phyloP scores from a whole-genome alignment of 2,113 vertebrate species.

The Dipodomys ordii region DNA sequence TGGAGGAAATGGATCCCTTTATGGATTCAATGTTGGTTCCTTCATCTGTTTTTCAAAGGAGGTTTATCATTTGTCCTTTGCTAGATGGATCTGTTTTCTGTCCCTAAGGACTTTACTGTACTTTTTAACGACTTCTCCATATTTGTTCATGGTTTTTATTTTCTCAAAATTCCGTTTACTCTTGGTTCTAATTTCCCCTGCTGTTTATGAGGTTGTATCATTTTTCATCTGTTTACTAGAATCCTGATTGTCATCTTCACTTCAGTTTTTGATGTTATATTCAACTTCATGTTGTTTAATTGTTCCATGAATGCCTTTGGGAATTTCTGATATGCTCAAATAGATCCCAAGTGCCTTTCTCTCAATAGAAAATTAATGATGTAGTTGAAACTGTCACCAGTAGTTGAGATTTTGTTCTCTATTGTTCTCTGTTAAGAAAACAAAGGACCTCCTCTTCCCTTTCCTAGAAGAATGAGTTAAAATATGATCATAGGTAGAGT shows the following conservation, averaged over 20 bases:
- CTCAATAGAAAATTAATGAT: not conserved
- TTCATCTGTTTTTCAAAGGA: not conserved
- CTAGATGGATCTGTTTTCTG: not conserved
- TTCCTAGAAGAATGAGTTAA: not conserved
- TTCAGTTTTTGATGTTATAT: not conserved
- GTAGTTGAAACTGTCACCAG: not conserved
- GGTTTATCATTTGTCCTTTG: not conserved
- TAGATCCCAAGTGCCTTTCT: not conserved
- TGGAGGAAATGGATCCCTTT: too few relatives aligned
- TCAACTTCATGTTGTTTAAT: not conserved
- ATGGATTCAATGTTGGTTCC: too few relatives aligned
- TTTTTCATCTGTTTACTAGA: not conserved
- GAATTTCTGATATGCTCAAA: not conserved
- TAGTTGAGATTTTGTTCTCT: not conserved
- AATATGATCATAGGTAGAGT: not conserved
- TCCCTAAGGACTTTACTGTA: not conserved
- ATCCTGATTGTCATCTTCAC: not conserved
- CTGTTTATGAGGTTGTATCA: not conserved
- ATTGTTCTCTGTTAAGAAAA: not conserved
- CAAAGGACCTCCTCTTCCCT: not conserved
- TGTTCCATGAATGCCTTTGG: not conserved
- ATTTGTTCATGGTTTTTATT: not conserved
- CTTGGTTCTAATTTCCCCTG: not conserved
- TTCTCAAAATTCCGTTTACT: not conserved
- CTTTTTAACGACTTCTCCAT: not conserved